These are phyloP conservation scores for Dynastes tityus DNA, from an alignment of 2,888 invertebrate species.

Conservation along the genomic window DNA sequence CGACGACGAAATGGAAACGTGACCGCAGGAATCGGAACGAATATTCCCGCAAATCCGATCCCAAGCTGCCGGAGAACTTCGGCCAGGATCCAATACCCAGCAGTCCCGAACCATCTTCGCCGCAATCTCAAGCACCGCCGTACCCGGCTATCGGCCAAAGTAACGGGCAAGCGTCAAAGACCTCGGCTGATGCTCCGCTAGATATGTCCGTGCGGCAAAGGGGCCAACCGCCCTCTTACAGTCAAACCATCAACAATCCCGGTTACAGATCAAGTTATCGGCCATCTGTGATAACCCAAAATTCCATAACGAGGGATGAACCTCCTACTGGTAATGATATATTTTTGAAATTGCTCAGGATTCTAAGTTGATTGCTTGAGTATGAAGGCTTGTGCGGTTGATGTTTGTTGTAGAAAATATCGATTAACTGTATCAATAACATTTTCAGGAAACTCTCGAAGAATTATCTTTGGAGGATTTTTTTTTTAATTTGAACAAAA, in stretches of 20 bases:
- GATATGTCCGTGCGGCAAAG: conserved; percentile 77
- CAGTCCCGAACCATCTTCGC: conserved; percentile 56
- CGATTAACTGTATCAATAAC: too few relatives aligned
- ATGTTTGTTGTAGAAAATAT: too few relatives aligned
- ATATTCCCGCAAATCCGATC: conserved; percentile 68
- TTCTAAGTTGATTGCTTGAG: too few relatives aligned
- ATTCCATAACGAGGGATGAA: conserved; percentile 63
- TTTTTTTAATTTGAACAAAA: too few relatives aligned
- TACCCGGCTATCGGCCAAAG: conserved; percentile 44
- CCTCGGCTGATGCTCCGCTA: conserved; percentile 73
- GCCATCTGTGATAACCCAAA: conserved; percentile 78
- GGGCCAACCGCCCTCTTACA: conserved; percentile 77
- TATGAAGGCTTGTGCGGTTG: too few relatives aligned
- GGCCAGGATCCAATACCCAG: conserved; percentile 59
- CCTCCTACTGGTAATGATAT: conserved; percentile 61
- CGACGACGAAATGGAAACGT: conserved; percentile 82
- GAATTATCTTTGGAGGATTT: too few relatives aligned
- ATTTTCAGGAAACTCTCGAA: too few relatives aligned
- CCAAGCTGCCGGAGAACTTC: conserved; percentile 66
- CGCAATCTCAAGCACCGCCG: conserved; percentile 44
- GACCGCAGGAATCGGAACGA: conserved; percentile 75
- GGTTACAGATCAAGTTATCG: conserved; percentile 68
- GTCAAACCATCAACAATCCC: conserved; percentile 70
- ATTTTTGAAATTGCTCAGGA: neutral
- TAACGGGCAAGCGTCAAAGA: conserved; percentile 31